A percentile compares a stretch with the other conserved stretches of the same genome.
Evolutionary conservation across 2,113 vertebrate species (phyloP).

Genomic region (Phoenicopterus ruber): DNA sequence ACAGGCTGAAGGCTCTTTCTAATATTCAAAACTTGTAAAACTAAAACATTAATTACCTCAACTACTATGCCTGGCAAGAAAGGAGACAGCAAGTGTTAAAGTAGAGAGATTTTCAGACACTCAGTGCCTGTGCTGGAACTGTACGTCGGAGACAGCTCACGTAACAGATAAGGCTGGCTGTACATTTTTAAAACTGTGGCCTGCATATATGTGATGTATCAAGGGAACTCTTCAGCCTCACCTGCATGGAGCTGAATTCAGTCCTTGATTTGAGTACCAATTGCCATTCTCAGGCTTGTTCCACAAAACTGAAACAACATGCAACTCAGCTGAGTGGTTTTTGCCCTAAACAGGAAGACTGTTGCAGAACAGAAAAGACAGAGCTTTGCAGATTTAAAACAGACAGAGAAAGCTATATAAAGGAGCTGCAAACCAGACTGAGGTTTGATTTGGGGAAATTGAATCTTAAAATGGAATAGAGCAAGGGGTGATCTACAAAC

Average conservation of each 20-base stretch:
- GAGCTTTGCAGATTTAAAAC: neutral
- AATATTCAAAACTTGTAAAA: neutral
- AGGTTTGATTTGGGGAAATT: neutral
- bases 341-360: neutral
- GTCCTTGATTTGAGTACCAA: neutral
- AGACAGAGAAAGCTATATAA: neutral
- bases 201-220: accelerated
- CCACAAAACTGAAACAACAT: neutral
- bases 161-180: neutral
- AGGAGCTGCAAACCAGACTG: neutral
- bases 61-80: neutral
- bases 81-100: neutral
- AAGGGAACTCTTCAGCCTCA: neutral
- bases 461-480: neutral
- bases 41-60: neutral
- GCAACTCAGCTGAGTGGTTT: neutral
- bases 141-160: neutral
- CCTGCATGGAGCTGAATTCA: neutral
- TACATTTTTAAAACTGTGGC: neutral
- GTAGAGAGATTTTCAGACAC: neutral
- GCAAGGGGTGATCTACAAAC: neutral
- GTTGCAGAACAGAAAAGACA: neutral
- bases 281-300: neutral
- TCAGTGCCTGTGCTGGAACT: neutral
- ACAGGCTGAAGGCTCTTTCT: neutral